Evolutionary conservation across 2,797 vertebrate species (phyloP).

Genomic region (Sparidentex hasta): DNA sequence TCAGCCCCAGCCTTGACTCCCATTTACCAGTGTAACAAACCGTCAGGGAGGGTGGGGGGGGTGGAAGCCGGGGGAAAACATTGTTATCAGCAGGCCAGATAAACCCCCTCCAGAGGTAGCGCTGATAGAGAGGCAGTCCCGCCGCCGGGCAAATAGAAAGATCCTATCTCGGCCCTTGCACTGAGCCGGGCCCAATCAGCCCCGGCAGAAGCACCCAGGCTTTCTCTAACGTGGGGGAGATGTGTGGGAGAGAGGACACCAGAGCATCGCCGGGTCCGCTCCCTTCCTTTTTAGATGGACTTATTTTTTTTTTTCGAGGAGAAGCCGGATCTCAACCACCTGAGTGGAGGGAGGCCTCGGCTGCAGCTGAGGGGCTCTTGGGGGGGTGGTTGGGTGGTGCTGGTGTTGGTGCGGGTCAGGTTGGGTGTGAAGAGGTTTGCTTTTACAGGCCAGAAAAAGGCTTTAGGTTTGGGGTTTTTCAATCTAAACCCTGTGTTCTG

Average conservation of each 20-base stretch:
- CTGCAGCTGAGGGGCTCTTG: conserved; percentile 19
- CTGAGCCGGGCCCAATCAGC: conserved; percentile 76
- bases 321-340: conserved; percentile 56
- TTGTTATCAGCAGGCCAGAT: conserved; percentile 87
- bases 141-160: conserved; percentile 86
- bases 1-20: conserved; percentile 71
- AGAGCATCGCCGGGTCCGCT: conserved; percentile 57
- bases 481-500: conserved; percentile 7
- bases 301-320: conserved; percentile 45
- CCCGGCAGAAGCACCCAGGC: conserved; percentile 62
- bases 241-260: conserved; percentile 68
- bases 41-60: conserved; percentile 60
- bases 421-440: conserved; percentile 15
- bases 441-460: conserved; percentile 23
- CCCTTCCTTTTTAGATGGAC: conserved; percentile 53
- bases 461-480: conserved; percentile 15
- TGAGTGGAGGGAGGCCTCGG: conserved; percentile 43
- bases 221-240: conserved; percentile 68
- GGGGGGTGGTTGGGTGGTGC: conserved; percentile 9
- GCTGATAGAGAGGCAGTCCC: conserved; percentile 79
- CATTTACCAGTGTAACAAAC: conserved; percentile 79
- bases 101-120: conserved; percentile 83
- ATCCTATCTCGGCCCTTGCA: conserved; percentile 82
- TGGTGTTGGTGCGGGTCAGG: conserved; percentile 34
- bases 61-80: conserved; percentile 72